A percentile compares a stretch with the other conserved stretches of the same genome.
These are phyloP conservation scores for Himantopus leucocephalus DNA, from an alignment of 2,113 vertebrate species.

Conservation along the genomic window DNA sequence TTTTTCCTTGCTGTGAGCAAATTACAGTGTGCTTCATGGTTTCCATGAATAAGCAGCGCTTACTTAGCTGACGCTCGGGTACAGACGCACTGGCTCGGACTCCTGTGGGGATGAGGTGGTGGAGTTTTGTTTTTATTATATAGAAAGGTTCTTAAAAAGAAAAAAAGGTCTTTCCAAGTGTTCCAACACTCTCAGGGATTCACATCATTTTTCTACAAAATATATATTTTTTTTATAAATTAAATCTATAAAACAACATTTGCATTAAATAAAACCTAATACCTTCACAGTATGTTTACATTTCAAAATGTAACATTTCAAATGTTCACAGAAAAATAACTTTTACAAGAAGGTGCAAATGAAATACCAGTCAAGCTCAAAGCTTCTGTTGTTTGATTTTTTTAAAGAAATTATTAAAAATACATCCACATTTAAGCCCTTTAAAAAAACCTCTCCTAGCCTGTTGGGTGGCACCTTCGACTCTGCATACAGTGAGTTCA, in stretches of 20 bases:
- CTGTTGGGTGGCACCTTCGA: not conserved
- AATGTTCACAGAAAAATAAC: not conserved
- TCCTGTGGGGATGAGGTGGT: not conserved
- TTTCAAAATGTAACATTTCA: not conserved
- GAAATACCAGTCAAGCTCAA: not conserved
- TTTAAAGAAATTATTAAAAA: not conserved
- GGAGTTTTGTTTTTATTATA: not conserved
- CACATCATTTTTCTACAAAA: not conserved
- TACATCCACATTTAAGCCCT: not conserved
- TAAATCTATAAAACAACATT: conserved; percentile 4
- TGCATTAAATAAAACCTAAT: conserved; percentile 45
- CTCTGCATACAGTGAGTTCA: not conserved
- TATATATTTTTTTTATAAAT: conserved; percentile 38
- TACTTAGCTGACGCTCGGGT: not conserved
- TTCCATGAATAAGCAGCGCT: not conserved
- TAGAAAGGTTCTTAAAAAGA: not conserved
- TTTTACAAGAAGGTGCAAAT: not conserved
- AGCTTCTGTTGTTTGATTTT: not conserved
- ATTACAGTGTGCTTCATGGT: not conserved
- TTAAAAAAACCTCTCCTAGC: accelerated
- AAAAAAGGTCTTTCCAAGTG: not conserved
- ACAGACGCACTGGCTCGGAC: not conserved
- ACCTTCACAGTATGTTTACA: not conserved
- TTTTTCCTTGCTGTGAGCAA: not conserved
- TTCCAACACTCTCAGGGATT: not conserved